Evolutionary conservation across 2,797 vertebrate species (phyloP), one percentile per base, ranked within the genome.

Genomic region (Steatocranus sp.): DNA sequence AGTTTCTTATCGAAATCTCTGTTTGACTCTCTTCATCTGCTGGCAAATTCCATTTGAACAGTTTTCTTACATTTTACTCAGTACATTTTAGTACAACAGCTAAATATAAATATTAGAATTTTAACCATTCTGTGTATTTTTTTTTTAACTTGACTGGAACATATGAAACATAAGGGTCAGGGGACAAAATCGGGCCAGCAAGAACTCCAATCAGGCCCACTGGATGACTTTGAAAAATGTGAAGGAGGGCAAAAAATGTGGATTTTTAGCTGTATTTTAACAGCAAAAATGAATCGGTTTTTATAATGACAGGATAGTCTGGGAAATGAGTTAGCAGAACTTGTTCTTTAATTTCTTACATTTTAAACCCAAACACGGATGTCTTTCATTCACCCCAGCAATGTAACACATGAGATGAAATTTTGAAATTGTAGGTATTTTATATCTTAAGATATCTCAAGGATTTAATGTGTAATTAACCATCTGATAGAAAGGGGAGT

Each of bases 151-250:
- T 73, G 1, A 11, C 66, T 73, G 41, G 25, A 30, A 25, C 36
- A 17, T 6, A 25, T 46, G 66, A 27, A 43, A 9, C 8, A 43
- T 36, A 38, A 38, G 18, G 4, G 30, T n/a, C 56, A 12, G 32
- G 34, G 18, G 56, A 2, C 56, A 5, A 61, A 61, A 61, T 34
- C 0, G 0, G 0, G 18, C 30, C 7, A 1, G 56, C 56, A 36
- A 61, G 56, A 11, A 36, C 32, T 61, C 30, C 56, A 61, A 1
- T 61, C 32, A n/a, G 18, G 18, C 32, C 2, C 30, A 36, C 18
- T 36, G 32, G 56, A 36, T 36, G 32, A 61, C 18, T 36, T 61
- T 36, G 18, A 1, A 61, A 61, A 61, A 61, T 34, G 56, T 34
- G 3, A 3, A 34, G 30, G 6, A 61, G 10, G 18, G 1, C 0